Percentiles rank a stretch among this genome's conserved stretches.
These are phyloP conservation scores for Ceuthmochares aereus DNA, from an alignment of 2,113 vertebrate genomes.

Conservation along the genomic window DNA sequence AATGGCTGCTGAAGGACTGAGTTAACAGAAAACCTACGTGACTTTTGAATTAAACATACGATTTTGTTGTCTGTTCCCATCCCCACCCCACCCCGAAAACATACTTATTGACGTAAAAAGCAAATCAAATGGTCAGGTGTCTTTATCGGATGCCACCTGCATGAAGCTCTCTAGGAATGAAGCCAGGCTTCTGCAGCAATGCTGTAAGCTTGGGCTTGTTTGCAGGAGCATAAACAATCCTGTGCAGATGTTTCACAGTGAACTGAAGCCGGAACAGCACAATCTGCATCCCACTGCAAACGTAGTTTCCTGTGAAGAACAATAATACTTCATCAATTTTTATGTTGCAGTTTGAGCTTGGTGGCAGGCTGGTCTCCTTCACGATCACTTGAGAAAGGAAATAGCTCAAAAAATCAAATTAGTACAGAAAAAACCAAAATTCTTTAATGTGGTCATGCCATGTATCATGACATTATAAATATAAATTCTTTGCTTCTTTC, in stretches of 20 bases:
- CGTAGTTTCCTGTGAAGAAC: background rate
- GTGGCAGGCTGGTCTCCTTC: background rate
- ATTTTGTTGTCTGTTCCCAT: background rate
- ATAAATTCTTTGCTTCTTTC: background rate
- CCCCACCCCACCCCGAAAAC: background rate
- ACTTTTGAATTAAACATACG: background rate
- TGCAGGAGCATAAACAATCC: background rate
- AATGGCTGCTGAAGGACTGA: background rate
- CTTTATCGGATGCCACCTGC: background rate
- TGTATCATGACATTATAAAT: background rate
- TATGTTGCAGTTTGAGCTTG: background rate
- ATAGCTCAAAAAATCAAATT: background rate
- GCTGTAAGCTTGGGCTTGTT: background rate
- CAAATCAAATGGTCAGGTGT: background rate
- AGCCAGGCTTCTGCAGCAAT: background rate
- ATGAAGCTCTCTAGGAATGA: background rate
- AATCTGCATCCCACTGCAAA: background rate
- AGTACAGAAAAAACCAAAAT: background rate
- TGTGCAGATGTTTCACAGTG: background rate
- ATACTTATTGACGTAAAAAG: background rate
- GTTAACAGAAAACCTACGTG: fast-evolving
- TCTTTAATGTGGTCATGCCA: background rate
- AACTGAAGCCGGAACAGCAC: background rate
- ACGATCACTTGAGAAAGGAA: background rate
- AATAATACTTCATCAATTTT: background rate